These are phyloP conservation scores for Dromiciops gliroides DNA, from an alignment of 2,113 vertebrate genomes.

Conservation along the genomic window DNA sequence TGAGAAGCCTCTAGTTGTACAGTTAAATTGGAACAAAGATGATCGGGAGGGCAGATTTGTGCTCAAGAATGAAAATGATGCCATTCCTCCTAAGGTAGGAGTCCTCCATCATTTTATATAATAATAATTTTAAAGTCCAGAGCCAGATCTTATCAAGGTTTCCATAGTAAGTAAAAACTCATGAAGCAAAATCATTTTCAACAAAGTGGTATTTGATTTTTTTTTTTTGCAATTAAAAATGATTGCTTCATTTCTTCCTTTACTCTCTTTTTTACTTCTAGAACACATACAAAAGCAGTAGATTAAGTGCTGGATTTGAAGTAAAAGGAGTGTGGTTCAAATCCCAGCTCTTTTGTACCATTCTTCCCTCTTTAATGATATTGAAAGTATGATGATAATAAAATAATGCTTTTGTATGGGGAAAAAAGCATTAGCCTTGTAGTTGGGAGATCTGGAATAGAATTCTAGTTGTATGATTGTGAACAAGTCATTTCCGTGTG, in stretches of 20 bases:
- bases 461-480: background rate
- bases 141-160: background rate
- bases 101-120: fast-evolving
- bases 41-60: constrained; percentile 98
- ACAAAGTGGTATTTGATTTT: background rate
- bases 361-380: too few relatives aligned
- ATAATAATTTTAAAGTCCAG: background rate
- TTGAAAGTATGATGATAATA: too few relatives aligned
- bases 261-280: too few relatives aligned
- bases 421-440: background rate
- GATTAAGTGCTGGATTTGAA: background rate
- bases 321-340: background rate
- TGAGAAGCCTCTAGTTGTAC: constrained; percentile 98
- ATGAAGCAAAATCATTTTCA: background rate
- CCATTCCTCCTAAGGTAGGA: constrained; percentile 91
- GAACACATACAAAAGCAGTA: background rate
- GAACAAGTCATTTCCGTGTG: background rate
- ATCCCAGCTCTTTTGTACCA: too few relatives aligned
- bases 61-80: constrained; percentile 99
- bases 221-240: background rate
- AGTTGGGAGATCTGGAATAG: background rate
- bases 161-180: background rate
- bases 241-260: background rate
- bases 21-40: constrained; percentile 99
- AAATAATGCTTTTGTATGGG: too few relatives aligned